Conservation (phyloP, 1,140 invertebrate species). For the Dendroctonus ponderosae region DNA sequence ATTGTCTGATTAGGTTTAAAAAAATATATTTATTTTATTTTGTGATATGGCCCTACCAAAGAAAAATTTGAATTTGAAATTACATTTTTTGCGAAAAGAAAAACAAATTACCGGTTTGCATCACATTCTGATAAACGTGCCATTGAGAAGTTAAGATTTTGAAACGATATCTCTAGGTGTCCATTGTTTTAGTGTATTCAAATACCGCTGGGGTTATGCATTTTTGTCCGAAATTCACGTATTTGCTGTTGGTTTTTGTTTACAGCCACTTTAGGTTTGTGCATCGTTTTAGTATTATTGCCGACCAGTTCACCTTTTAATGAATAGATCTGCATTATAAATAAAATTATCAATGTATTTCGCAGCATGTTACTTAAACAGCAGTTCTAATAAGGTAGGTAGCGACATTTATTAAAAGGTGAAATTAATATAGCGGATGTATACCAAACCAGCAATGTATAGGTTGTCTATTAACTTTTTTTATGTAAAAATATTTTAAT, state of each 20-base stretch:
- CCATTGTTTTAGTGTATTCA: constrained; percentile 3
- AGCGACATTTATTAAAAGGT: too few species aligned
- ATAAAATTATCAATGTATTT: too few species aligned
- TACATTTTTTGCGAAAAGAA: too few species aligned
- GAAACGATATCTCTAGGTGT: too few species aligned
- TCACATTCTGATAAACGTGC: too few species aligned
- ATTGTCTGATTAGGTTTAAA: constrained; percentile 47
- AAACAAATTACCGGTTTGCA: too few species aligned
- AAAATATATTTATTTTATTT: constrained; percentile 39
- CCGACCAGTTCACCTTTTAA: neutral
- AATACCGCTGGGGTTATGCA: constrained; percentile 29
- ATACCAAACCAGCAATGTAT: constrained; percentile 30
- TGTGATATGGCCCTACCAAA: constrained; percentile 50
- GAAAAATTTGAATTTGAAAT: constrained; percentile 28
- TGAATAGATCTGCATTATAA: neutral
- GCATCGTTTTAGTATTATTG: too few species aligned
- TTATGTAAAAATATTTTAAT: constrained; percentile 36
- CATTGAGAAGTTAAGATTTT: too few species aligned
- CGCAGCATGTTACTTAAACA: too few species aligned
- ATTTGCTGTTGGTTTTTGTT: constrained; percentile 16
- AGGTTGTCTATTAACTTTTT: constrained; percentile 34
- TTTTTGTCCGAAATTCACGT: constrained; percentile 6
- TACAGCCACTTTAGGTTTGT: constrained; percentile 17
- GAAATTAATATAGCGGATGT: constrained; percentile 6
- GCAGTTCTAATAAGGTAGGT: too few species aligned